A percentile compares a stretch with the other conserved stretches of the same genome.
phyloP scores from a whole-genome alignment of 2,113 vertebrate genomes.

The Nycticryphes semicollaris region DNA sequence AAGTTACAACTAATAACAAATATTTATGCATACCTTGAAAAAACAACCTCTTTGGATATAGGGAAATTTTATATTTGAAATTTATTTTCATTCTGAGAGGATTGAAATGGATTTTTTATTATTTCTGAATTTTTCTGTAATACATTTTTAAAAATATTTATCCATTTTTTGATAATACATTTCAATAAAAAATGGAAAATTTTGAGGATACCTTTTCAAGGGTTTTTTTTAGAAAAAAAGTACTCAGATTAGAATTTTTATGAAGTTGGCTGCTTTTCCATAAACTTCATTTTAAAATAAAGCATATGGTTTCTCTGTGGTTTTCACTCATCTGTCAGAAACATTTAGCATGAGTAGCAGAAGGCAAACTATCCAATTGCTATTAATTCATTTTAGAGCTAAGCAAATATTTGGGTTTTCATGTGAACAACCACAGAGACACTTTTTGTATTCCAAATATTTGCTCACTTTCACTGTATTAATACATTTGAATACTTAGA shows the following conservation, averaged over 20 bases:
- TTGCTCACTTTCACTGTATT: not conserved
- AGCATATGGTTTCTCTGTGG: not conserved
- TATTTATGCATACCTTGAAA: not conserved
- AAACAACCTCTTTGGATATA: not conserved
- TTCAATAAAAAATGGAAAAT: not conserved
- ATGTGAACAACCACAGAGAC: not conserved
- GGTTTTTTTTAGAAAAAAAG: not conserved
- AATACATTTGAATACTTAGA: not conserved
- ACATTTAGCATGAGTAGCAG: not conserved
- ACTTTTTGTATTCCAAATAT: not conserved
- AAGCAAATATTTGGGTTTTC: slow-evolving; percentile 31
- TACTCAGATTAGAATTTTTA: not conserved
- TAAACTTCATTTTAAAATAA: not conserved
- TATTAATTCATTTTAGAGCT: not conserved
- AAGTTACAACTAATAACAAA: not conserved
- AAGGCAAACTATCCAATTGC: not conserved
- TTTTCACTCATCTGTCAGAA: slow-evolving; percentile 19
- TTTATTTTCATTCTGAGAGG: not conserved
- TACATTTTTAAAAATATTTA: not conserved
- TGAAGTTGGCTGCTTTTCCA: not conserved
- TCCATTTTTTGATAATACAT: not conserved
- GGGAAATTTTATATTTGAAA: not conserved
- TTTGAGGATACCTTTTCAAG: rapidly evolving
- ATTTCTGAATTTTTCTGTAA: not conserved
- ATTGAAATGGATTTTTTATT: not conserved